Percentiles rank a stretch among this genome's conserved stretches.
phyloP scores from a whole-genome alignment of 1,140 invertebrate species.

The Andricus grossulariae region DNA sequence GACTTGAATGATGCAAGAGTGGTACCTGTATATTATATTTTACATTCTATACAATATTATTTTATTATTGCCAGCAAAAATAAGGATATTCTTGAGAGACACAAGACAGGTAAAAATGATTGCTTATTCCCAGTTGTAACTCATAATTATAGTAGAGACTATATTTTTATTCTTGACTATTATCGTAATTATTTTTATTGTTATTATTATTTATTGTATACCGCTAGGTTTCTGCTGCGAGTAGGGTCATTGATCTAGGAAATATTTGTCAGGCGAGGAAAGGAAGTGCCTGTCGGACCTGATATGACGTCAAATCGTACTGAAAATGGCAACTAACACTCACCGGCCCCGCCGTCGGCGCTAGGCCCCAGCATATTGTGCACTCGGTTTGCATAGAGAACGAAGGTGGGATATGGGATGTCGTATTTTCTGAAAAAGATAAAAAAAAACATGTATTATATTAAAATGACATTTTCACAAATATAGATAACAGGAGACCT shows the following conservation, averaged over 20 bases:
- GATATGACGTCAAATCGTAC: constrained; percentile 30
- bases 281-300: constrained; percentile 19
- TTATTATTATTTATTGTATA: constrained; percentile 19
- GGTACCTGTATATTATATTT: too few relatives aligned
- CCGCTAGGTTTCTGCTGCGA: constrained; percentile 15
- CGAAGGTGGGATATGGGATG: constrained; percentile 95
- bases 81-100: neutral
- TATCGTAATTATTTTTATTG: constrained; percentile 12
- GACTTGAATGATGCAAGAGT: too few relatives aligned
- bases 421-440: constrained; percentile 85
- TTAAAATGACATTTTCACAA: too few relatives aligned
- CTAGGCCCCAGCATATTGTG: constrained; percentile 95
- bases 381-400: constrained; percentile 94
- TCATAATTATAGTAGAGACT: constrained; percentile 3
- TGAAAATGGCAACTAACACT: constrained; percentile 71
- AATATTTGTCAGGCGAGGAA: constrained; percentile 21
- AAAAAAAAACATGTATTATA: constrained; percentile 23
- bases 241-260: constrained; percentile 23
- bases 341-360: constrained; percentile 89
- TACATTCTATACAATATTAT: too few relatives aligned
- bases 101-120: constrained; percentile 14
- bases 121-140: constrained; percentile 26
- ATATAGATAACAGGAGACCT: too few relatives aligned
- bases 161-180: constrained; percentile 21
- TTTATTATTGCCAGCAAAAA: too few relatives aligned